Evolutionary conservation across 1,140 invertebrate species (phyloP).

Genomic region (Platyscapa corneri): DNA sequence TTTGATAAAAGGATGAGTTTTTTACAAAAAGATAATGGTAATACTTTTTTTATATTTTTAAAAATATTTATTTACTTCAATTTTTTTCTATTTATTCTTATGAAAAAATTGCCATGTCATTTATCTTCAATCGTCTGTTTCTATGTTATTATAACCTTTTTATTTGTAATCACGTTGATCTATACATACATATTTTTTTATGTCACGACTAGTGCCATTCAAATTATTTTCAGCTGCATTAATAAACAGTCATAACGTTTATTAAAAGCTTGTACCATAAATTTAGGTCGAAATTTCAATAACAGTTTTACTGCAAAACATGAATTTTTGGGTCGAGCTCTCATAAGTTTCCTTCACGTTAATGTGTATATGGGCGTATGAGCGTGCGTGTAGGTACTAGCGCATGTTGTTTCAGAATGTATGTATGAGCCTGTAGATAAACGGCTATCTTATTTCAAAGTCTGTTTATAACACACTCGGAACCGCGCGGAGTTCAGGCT

Average conservation of each 20-base stretch:
- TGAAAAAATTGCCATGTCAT: background rate
- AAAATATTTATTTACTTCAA: background rate
- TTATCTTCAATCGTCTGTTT: background rate
- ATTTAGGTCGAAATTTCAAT: background rate
- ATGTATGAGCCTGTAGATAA: conserved; percentile 3
- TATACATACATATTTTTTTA: background rate
- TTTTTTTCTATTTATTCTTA: background rate
- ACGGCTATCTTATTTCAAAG: conserved; percentile 17
- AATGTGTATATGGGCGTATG: background rate
- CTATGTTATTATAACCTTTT: background rate
- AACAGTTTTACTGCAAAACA: background rate
- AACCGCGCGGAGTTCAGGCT: background rate
- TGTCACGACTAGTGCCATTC: background rate
- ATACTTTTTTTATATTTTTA: background rate
- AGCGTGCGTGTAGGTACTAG: background rate
- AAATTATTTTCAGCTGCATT: background rate
- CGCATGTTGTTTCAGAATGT: background rate
- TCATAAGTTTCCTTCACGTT: background rate
- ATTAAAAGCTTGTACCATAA: background rate
- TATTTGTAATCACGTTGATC: background rate
- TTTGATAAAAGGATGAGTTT: too few relatives aligned
- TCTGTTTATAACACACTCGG: conserved; percentile 14
- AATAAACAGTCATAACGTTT: background rate
- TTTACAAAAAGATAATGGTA: background rate
- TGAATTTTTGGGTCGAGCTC: conserved; percentile 1